Evolutionary conservation across 2,888 invertebrate species (phyloP).

Genomic region (Lucinisca nassula): DNA sequence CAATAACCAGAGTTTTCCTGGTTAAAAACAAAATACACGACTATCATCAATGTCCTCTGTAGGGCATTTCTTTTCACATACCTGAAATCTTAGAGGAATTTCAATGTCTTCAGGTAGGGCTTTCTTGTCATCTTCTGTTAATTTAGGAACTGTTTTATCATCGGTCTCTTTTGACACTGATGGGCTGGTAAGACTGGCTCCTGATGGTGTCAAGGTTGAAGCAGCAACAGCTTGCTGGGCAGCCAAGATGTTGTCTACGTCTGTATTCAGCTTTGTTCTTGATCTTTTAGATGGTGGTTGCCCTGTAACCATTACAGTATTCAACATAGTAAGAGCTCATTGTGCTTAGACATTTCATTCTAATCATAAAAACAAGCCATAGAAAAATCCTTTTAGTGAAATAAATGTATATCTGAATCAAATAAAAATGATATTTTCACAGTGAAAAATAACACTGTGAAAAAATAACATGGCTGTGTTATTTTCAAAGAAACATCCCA

Average conservation of each 20-base stretch:
- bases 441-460: too few species aligned
- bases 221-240: background rate
- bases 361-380: too few species aligned
- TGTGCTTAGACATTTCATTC: too few species aligned
- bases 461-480: too few species aligned
- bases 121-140: slow-evolving; percentile 62
- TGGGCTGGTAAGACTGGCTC: background rate
- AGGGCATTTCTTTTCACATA: background rate
- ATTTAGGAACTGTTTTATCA: background rate
- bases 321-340: too few species aligned
- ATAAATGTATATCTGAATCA: too few species aligned
- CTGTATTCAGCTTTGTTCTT: slow-evolving; percentile 47
- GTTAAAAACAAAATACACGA: too few species aligned
- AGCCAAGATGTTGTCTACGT: background rate
- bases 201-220: background rate
- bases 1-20: too few species aligned
- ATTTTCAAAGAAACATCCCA: too few species aligned
- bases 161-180: background rate
- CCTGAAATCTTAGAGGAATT: slow-evolving; percentile 61
- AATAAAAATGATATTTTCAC: too few species aligned
- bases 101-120: slow-evolving; percentile 62
- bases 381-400: too few species aligned
- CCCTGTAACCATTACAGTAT: slow-evolving; percentile 19
- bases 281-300: slow-evolving; percentile 49
- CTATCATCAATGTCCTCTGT: too few species aligned